Evolutionary conservation across 2,888 invertebrate genomes (phyloP).

Genomic region (Trichogramma evanescens): DNA sequence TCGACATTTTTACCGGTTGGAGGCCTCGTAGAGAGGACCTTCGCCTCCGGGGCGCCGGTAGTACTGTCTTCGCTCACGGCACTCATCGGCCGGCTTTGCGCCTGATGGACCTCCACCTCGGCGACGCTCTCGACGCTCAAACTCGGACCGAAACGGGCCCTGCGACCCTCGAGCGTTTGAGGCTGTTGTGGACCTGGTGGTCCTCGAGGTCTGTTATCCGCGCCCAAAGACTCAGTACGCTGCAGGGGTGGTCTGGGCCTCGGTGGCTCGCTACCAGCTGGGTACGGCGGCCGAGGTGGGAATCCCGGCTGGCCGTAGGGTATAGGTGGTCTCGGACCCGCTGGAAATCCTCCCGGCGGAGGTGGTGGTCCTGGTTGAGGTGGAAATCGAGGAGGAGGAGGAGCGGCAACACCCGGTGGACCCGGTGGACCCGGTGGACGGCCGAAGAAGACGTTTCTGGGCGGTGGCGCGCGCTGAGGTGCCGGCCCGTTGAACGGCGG

Average conservation of each 20-base stretch:
- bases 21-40: neutral
- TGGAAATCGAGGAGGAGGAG: neutral
- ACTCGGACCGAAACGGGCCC: constrained; percentile 23
- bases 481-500: neutral
- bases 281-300: neutral
- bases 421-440: constrained; percentile 20
- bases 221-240: constrained; percentile 29
- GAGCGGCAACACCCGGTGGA: constrained; percentile 5
- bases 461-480: neutral
- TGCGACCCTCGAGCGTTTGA: constrained; percentile 16
- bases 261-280: neutral
- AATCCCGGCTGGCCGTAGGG: neutral
- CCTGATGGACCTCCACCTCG: constrained; percentile 24
- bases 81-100: neutral
- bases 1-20: neutral
- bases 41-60: neutral
- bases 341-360: neutral
- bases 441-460: constrained; percentile 7
- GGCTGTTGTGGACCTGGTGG: constrained; percentile 28
- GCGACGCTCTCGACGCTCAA: constrained; percentile 31
- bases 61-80: neutral
- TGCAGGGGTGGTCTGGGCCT: constrained; percentile 14
- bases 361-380: constrained; percentile 7
- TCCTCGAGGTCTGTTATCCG: constrained; percentile 20
- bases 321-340: too few species aligned